Evolutionary conservation across 2,113 vertebrate species (phyloP), one percentile per base, ranked within the genome.

Genomic region (Willisornis vidua): DNA sequence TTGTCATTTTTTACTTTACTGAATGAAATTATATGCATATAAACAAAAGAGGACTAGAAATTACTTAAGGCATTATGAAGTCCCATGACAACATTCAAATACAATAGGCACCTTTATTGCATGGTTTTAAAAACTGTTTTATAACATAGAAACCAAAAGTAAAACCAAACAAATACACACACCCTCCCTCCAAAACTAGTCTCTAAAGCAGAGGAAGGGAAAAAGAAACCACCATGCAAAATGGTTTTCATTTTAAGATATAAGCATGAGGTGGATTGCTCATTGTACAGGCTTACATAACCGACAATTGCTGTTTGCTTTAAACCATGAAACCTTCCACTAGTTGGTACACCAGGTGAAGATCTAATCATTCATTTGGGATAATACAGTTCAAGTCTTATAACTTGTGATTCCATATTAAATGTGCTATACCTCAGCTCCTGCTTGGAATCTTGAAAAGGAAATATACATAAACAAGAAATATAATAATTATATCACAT

Each of bases 201-300:
- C 46, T 6, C 25, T 58, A 45, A 54, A 59, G 1, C 3, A 37
- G 5, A 26, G 18, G 8, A 1, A 5, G 0, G 3, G 7, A 1
- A 6, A 67, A 12, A 85, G 33, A 54, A 33, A 6, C 2, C 6
- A n/a, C 1, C 4, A 3, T 37, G 12, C 2, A 55, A 70, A 66
- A 80, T 25, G 18, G 10, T 31, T 61, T 93, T 92, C 48, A 75
- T 79, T 91, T 91, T 49, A 81, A 63, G 33, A 23, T 79, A 92
- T 59, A 84, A 71, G 17, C n/a, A 78, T 37, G 70, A 71, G 39
- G 41, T 49, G 7, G 8, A 35, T 89, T 82, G 37, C 23, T 91
- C 93, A 80, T 20, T 85, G 16, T 35, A 52, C 65, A 78, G 13
- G 82, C 28, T 91, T 94, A 66, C 20, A 58, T 67, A 92, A 70